Base-by-base conservation (phyloP, 2,888 invertebrate species). In the Acanthococcus lagerstroemiae region DNA sequence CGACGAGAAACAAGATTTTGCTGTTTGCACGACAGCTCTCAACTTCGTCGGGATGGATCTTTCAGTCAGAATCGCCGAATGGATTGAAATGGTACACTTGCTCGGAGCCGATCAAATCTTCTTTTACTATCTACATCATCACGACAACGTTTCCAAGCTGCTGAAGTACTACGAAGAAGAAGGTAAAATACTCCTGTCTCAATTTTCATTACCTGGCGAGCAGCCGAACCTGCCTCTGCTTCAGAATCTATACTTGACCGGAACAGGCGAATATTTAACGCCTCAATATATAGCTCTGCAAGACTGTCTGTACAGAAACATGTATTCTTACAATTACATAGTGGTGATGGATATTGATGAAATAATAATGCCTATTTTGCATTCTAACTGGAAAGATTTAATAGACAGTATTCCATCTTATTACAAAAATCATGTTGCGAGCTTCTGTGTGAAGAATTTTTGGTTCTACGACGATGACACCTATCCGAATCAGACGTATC, bases 271-370 rank as follows among this genome's bases (percentile, higher is more conserved):
- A 73, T 90, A 94, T 78, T 95, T 95, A 77, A 81, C 95, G 15
- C 90, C 94, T 76, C 95, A 95, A 78, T 81, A 95, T 68, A 90
- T 95, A 72, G 94, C 95, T 12, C 95, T 95, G 80, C 95, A 95
- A 77, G 95, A 95, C 77, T 95, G 95, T 74, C 81, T 95, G 65
- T 95, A 95, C 79, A 87, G 90, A 75, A 89, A 95, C 75, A 83
- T 95, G 80, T 90, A 93, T 76, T 82, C 86, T 70, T 95, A 94
- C 77, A 84, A 88, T 70, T 92, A 90, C 78, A 86, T 94, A 63
- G 90, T 90, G n/a, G 79, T 95, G 67, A 80, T 95, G 61, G 95
- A 95, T 76, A 88, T 92, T 70, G 95, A 95, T 78, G 95, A 95
- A 78, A 88, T 94, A 66, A 93, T 95, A 72, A 91, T 95, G 84